phyloP scores from a whole-genome alignment of 2,113 vertebrate species.

The Sorex araneus region DNA sequence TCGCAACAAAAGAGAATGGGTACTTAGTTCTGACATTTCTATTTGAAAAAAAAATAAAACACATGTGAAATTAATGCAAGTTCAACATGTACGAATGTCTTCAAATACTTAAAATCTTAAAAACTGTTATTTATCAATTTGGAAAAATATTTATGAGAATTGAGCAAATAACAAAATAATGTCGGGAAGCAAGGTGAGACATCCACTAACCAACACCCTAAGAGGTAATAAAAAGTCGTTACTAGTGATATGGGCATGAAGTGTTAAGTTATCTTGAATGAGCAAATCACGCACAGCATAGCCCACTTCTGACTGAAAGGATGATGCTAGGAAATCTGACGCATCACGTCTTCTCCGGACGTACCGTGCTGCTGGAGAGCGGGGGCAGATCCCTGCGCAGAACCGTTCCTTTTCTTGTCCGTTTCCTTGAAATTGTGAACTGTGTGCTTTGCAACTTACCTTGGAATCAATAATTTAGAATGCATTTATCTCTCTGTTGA shows the following conservation, averaged over 20 bases:
- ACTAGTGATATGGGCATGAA: background rate
- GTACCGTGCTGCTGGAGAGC: background rate
- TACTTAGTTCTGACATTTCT: background rate
- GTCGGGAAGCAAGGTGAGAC: background rate
- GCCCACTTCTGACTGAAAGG: too few relatives aligned
- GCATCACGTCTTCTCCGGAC: background rate
- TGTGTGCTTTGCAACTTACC: background rate
- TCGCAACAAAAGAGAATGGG: background rate
- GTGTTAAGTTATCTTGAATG: background rate
- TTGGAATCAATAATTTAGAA: conserved; percentile 10
- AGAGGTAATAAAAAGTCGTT: background rate
- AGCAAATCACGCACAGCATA: background rate
- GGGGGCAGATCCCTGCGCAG: background rate
- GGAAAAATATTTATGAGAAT: background rate
- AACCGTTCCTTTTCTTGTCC: background rate
- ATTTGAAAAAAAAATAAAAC: background rate
- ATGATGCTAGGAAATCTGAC: too few relatives aligned
- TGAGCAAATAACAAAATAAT: background rate
- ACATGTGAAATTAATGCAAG: too few relatives aligned
- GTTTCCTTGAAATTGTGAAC: background rate
- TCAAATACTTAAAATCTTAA: background rate
- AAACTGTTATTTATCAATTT: background rate
- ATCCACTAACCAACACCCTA: background rate
- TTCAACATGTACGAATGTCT: background rate
- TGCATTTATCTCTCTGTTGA: background rate